Evolutionary conservation across 2,888 invertebrate species (phyloP).

Genomic region (Athalia cordata): DNA sequence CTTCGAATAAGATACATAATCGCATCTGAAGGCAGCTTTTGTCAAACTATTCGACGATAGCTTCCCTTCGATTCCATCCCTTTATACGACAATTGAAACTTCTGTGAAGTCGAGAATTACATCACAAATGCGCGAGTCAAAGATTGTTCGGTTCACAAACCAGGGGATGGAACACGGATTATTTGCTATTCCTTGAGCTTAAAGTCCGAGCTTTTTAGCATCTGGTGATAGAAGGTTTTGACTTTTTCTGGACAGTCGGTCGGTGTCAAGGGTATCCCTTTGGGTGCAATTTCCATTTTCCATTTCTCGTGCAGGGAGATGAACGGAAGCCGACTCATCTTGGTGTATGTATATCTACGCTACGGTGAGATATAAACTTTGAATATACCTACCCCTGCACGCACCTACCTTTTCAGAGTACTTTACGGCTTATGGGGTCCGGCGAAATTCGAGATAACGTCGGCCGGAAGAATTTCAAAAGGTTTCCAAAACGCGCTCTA

Average conservation of each 20-base stretch:
- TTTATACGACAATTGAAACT: neutral
- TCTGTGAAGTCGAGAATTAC: constrained; percentile 6
- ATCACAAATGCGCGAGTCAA: neutral
- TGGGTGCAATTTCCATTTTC: constrained; percentile 13
- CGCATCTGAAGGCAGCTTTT: neutral
- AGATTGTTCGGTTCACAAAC: too few species aligned
- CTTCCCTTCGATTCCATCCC: too few species aligned
- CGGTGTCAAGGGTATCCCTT: neutral
- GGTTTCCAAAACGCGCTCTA: neutral
- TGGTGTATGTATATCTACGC: too few species aligned
- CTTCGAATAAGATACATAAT: too few species aligned
- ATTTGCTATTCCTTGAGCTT: neutral
- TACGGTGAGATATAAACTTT: constrained; percentile 5
- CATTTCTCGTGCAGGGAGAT: neutral
- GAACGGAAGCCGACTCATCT: too few species aligned
- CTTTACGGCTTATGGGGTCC: constrained; percentile 23
- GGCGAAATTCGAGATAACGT: constrained; percentile 24
- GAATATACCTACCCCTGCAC: constrained; percentile 16
- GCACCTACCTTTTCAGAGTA: constrained; percentile 7
- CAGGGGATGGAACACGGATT: neutral
- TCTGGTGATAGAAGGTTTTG: neutral
- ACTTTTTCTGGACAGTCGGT: neutral
- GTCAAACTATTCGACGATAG: constrained; percentile 2
- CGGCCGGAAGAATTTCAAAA: constrained; percentile 21
- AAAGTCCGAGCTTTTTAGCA: neutral